These are phyloP conservation scores for Didymodactylos carnosus DNA, from an alignment of 2,888 invertebrate genomes.

Conservation along the genomic window DNA sequence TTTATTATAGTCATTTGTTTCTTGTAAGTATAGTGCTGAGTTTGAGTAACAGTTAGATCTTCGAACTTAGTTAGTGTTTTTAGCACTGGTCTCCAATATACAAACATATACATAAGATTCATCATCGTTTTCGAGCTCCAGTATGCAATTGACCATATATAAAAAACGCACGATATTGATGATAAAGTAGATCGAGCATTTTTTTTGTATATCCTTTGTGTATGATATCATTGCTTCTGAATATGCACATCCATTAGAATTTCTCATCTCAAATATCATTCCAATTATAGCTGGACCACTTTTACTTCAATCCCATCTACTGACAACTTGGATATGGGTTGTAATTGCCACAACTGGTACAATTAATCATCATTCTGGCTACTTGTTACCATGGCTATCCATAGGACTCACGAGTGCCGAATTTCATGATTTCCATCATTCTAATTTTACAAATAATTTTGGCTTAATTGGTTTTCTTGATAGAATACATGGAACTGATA, in stretches of 20 bases:
- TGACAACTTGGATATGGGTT: background rate
- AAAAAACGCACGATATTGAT: too few relatives aligned
- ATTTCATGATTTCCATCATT: conserved; percentile 3
- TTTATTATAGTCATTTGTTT: background rate
- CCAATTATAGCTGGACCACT: background rate
- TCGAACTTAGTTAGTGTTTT: background rate
- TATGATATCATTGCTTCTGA: background rate
- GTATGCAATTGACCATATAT: too few relatives aligned
- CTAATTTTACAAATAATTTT: conserved; percentile 1
- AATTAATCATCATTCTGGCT: background rate
- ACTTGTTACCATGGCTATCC: background rate
- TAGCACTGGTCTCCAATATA: background rate
- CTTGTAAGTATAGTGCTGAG: background rate
- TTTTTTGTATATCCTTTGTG: too few relatives aligned
- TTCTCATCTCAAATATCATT: background rate
- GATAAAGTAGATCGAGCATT: too few relatives aligned
- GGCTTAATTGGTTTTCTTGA: background rate
- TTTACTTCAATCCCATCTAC: background rate
- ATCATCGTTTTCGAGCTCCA: background rate
- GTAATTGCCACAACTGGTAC: background rate
- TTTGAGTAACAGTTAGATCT: too few relatives aligned
- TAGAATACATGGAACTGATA: background rate
- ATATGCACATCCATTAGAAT: background rate
- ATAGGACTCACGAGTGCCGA: background rate
- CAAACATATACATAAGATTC: background rate